These are phyloP conservation scores for Tuta absoluta DNA, from an alignment of 2,888 invertebrate genomes.

Conservation along the genomic window DNA sequence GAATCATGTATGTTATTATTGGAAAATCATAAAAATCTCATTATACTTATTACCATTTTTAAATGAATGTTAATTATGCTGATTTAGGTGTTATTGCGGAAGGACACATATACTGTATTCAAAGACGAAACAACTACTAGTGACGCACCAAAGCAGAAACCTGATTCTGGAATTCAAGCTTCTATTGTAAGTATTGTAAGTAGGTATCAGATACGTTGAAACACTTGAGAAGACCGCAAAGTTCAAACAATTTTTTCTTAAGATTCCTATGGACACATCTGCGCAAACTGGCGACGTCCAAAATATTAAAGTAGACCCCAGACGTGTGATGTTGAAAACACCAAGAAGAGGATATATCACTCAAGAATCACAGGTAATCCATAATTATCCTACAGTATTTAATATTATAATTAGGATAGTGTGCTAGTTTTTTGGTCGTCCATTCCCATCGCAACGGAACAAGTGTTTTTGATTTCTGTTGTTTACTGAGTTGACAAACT, in stretches of 20 bases:
- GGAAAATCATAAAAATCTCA: no score
- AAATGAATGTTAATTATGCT: background rate
- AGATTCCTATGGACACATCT: background rate
- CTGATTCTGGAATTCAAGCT: background rate
- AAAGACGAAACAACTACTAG: background rate
- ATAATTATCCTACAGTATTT: no score
- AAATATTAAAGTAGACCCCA: background rate
- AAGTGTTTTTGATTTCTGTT: no score
- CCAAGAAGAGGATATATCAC: background rate
- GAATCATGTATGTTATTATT: slow-evolving; percentile 43
- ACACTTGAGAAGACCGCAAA: background rate
- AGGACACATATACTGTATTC: background rate
- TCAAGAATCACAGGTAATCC: background rate
- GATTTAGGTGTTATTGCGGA: background rate
- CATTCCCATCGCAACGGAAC: no score
- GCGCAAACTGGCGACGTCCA: background rate
- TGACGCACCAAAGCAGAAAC: background rate
- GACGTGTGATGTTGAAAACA: background rate
- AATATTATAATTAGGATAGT: no score
- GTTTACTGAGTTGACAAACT: no score
- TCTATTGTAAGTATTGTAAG: background rate
- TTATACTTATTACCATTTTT: no score
- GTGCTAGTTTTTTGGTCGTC: no score
- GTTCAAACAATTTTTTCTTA: background rate
- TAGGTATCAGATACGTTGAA: background rate